Evolutionary conservation across 2,888 invertebrate genomes (phyloP).

Genomic region (Antheraea assamensis): DNA sequence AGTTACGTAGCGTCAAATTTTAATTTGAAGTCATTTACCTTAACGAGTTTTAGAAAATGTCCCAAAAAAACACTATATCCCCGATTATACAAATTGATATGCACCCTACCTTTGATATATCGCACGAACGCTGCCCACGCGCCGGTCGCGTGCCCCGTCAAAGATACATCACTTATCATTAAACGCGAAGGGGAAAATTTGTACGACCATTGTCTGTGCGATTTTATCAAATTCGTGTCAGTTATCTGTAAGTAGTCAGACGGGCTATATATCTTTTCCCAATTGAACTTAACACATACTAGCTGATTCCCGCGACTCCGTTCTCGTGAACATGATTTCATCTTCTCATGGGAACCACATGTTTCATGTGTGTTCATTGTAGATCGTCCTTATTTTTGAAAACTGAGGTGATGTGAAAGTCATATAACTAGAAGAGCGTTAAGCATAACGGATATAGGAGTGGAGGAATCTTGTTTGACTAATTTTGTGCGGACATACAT

Average conservation of each 20-base stretch:
- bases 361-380: too few relatives aligned
- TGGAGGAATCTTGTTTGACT: too few relatives aligned
- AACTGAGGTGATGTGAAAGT: too few relatives aligned
- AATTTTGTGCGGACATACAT: too few relatives aligned
- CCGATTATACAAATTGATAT: background rate
- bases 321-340: background rate
- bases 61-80: background rate
- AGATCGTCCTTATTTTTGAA: too few relatives aligned
- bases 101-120: background rate
- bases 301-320: background rate
- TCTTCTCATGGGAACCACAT: too few relatives aligned
- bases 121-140: background rate
- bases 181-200: background rate
- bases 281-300: too few relatives aligned
- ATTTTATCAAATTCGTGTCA: background rate
- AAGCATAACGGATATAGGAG: too few relatives aligned
- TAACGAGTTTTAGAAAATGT: too few relatives aligned
- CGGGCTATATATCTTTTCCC: background rate
- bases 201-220: conserved; percentile 1
- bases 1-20: too few relatives aligned
- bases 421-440: too few relatives aligned
- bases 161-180: conserved; percentile 1
- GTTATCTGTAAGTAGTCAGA: background rate
- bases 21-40: too few relatives aligned
- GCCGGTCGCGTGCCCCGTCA: conserved; percentile 6